Evolutionary conservation across 2,888 invertebrate genomes (phyloP).

Genomic region (Tetragonisca angustula): DNA sequence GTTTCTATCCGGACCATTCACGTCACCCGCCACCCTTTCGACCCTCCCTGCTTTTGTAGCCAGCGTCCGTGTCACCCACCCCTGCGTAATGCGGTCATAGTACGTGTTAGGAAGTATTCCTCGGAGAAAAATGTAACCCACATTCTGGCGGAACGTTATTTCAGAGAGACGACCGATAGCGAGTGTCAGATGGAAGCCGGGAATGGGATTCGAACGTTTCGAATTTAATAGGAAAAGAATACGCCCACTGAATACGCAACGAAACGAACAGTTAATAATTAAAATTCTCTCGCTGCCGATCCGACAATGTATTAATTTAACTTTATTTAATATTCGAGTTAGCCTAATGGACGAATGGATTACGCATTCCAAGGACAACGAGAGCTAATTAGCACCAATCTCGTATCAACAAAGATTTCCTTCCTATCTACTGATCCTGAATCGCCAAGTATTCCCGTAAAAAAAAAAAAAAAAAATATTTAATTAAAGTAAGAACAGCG

Average conservation of each 20-base stretch:
- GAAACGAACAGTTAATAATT: not conserved
- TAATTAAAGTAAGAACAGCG: conserved; percentile 40
- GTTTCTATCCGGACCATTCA: conserved; percentile 40
- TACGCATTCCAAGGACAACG: not conserved
- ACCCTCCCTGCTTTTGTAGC: conserved; percentile 3
- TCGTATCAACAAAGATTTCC: conserved; percentile 18
- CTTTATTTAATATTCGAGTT: not conserved
- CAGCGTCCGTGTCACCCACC: conserved; percentile 32
- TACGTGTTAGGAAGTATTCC: conserved; percentile 49
- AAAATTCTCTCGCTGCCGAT: no score
- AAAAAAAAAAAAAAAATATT: conserved; percentile 42
- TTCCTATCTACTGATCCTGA: not conserved
- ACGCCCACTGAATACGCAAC: not conserved
- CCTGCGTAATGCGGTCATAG: conserved; percentile 50
- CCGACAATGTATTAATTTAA: conserved; percentile 5
- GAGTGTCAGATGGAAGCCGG: not conserved
- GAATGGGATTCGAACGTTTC: conserved; percentile 32
- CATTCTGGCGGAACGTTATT: conserved; percentile 57
- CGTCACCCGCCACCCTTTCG: conserved; percentile 22
- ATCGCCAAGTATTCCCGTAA: conserved; percentile 33
- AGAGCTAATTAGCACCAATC: conserved; percentile 25
- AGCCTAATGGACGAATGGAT: not conserved
- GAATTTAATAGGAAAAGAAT: conserved; percentile 15
- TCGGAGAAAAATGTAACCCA: conserved; percentile 58
- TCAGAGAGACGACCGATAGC: conserved; percentile 46